These are phyloP conservation scores for Ficedula albicollis DNA, from an alignment of 2,797 vertebrate genomes.

Conservation along the genomic window DNA sequence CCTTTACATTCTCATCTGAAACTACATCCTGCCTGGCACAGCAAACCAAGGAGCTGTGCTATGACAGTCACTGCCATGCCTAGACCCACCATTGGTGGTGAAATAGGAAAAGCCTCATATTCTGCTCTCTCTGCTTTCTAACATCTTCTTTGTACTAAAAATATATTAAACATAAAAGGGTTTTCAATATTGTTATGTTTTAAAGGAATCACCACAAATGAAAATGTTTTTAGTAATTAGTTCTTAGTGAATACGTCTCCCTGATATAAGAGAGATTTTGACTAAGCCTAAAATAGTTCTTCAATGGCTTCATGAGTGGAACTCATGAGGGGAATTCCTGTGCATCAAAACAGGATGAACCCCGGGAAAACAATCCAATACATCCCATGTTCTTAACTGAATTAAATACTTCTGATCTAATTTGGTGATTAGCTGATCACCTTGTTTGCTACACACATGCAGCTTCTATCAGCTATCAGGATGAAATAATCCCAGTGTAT, in stretches of 20 bases:
- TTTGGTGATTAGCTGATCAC: neutral
- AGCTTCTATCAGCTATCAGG: neutral
- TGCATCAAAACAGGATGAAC: neutral
- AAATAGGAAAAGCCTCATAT: neutral
- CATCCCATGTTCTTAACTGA: neutral
- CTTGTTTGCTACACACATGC: neutral
- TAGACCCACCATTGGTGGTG: neutral
- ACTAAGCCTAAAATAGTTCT: neutral
- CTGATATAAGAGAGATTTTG: neutral
- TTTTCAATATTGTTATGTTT: neutral
- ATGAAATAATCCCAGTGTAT: neutral
- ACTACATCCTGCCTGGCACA: neutral
- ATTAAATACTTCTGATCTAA: neutral
- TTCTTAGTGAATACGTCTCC: neutral
- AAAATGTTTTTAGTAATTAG: neutral
- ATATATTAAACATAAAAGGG: neutral
- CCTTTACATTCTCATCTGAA: neutral
- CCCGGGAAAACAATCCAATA: neutral
- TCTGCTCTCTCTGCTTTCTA: neutral
- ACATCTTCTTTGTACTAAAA: neutral
- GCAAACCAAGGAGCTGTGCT: neutral
- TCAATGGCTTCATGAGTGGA: neutral
- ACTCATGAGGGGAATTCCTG: neutral
- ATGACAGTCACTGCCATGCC: neutral
- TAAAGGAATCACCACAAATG: neutral